These are phyloP conservation scores for Latheticus oryzae DNA, from an alignment of 2,888 invertebrate species.

Conservation along the genomic window DNA sequence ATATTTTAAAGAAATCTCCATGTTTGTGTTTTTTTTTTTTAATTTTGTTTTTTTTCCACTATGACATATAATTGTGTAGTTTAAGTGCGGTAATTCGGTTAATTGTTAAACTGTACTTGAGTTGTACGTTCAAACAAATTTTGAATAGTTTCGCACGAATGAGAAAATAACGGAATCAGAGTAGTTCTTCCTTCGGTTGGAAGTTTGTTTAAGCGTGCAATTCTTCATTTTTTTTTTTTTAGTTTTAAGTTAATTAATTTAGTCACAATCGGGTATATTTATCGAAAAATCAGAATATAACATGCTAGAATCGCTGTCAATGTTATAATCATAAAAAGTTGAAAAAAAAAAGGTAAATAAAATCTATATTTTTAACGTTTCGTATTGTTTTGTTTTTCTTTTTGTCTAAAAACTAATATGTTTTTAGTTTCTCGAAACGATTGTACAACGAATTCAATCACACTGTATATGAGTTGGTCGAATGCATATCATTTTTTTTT, in stretches of 20 bases:
- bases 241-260: conserved; percentile 41
- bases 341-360: conserved; percentile 48
- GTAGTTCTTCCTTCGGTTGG: not conserved
- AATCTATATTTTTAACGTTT: conserved; percentile 48
- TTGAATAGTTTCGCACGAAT: not conserved
- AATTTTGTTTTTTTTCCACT: conserved; percentile 25
- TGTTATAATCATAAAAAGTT: conserved; percentile 40
- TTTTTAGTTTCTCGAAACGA: conserved; percentile 16
- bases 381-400: conserved; percentile 33
- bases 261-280: conserved; percentile 50
- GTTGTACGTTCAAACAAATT: conserved; percentile 23
- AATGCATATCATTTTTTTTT: conserved; percentile 32
- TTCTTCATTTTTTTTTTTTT: conserved; percentile 11
- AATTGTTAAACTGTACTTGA: conserved; percentile 46
- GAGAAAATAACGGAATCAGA: not conserved
- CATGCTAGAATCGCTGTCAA: conserved; percentile 42
- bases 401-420: conserved; percentile 43
- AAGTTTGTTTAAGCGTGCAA: conserved; percentile 8
- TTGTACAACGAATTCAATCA: conserved; percentile 45
- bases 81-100: conserved; percentile 53
- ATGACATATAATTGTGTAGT: conserved; percentile 43
- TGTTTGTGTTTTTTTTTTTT: conserved; percentile 19
- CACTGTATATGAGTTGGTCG: conserved; percentile 8
- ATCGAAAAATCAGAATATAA: conserved; percentile 42
- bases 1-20: conserved; percentile 23